Conservation (phyloP, 2,797 vertebrate genomes). For the Smutsia temminckii region DNA sequence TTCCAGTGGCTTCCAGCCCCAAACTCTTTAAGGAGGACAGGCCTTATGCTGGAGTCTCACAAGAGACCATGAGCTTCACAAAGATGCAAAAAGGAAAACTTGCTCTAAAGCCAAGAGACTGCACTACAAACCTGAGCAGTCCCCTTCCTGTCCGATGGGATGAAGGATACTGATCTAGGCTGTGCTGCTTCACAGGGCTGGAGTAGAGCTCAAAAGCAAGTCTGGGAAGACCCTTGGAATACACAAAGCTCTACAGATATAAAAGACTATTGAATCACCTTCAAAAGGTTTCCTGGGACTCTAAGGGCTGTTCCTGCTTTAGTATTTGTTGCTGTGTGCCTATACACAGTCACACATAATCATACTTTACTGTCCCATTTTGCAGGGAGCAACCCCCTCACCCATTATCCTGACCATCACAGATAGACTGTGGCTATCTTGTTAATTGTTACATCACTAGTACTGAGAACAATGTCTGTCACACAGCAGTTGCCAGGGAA, state of each 20-base stretch:
- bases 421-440: not conserved
- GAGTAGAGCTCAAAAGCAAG: not conserved
- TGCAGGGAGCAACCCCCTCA: not conserved
- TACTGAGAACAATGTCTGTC: not conserved
- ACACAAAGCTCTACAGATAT: not conserved
- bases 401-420: not conserved
- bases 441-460: not conserved
- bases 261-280: not conserved
- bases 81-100: not conserved
- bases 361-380: not conserved
- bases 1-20: not conserved
- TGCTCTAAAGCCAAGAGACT: not conserved
- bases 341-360: not conserved
- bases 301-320: not conserved
- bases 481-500: not conserved
- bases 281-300: not conserved
- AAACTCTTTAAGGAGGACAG: not conserved
- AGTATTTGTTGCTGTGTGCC: not conserved
- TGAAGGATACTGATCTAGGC: not conserved
- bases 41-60: not conserved
- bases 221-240: not conserved
- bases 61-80: not conserved
- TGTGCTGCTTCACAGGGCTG: not conserved
- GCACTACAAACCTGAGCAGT: not conserved
- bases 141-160: not conserved